These are phyloP conservation scores for Invenusta paracnida DNA, from an alignment of 2,888 invertebrate genomes.

Conservation along the genomic window DNA sequence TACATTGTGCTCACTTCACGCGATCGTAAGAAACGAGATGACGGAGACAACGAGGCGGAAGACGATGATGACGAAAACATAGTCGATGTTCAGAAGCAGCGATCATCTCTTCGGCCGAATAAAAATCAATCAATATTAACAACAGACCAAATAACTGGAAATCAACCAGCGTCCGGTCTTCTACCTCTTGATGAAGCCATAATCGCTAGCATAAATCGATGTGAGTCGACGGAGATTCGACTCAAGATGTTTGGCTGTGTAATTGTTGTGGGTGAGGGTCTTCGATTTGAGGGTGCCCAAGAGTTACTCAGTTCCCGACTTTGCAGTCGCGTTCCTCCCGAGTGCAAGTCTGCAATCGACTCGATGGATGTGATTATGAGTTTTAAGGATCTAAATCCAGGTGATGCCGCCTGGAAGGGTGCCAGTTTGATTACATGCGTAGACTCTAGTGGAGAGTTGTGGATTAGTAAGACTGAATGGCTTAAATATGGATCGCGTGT, in stretches of 20 bases:
- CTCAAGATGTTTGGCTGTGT: slow-evolving; percentile 30
- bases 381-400: slow-evolving; percentile 72
- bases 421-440: slow-evolving; percentile 85
- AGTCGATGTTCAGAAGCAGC: neutral
- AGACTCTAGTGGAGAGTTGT: slow-evolving; percentile 84
- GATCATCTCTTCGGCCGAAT: neutral
- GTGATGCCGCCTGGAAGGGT: slow-evolving; percentile 83
- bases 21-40: slow-evolving; percentile 15
- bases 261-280: neutral
- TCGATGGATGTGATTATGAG: slow-evolving; percentile 22
- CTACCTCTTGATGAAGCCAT: slow-evolving; percentile 30
- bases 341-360: neutral
- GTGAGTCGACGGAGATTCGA: neutral
- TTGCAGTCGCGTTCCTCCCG: neutral
- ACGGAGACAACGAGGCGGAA: neutral
- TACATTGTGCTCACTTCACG: slow-evolving; percentile 26
- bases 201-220: slow-evolving; percentile 16
- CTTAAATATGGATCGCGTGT: slow-evolving; percentile 76
- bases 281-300: neutral
- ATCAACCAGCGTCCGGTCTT: neutral
- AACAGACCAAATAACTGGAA: too few species aligned
- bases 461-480: slow-evolving; percentile 83
- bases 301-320: neutral
- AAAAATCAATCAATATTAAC: neutral
- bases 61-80: neutral